Percentiles rank a stretch among this genome's conserved stretches.
Conservation (phyloP, 2,113 vertebrate species). For the Anolis carolinensis region DNA sequence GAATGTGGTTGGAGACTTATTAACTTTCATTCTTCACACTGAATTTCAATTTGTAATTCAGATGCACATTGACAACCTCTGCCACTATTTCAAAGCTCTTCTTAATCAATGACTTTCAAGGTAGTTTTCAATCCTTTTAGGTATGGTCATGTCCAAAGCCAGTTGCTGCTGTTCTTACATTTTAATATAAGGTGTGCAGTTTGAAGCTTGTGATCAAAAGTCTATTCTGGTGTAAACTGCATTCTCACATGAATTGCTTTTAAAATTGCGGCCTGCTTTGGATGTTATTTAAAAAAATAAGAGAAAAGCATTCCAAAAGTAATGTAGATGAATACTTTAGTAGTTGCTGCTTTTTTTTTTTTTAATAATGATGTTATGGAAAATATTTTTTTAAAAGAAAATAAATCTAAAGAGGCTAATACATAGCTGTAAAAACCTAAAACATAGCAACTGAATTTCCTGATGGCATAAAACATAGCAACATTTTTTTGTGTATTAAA, state of each 20-base stretch:
- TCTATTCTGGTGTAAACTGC: not conserved
- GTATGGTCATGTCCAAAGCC: constrained; percentile 1
- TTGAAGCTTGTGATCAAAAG: constrained; percentile 15
- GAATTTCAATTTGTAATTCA: constrained; percentile 36
- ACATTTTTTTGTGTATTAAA: not conserved
- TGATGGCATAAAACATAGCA: not conserved
- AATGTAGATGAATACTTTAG: not conserved
- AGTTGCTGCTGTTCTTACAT: not conserved
- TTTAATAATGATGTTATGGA: not conserved
- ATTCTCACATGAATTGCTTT: not conserved
- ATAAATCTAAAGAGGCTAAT: not conserved
- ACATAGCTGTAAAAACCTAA: not conserved
- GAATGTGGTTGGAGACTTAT: constrained; percentile 21
- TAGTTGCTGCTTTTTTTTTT: not conserved
- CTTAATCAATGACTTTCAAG: constrained; percentile 42
- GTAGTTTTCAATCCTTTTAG: constrained; percentile 15
- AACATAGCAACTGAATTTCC: not conserved
- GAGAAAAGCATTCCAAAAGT: not conserved
- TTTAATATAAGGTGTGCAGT: not conserved
- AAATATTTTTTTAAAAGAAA: not conserved
- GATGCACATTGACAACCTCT: not conserved
- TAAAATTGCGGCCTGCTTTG: not conserved
- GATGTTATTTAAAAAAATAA: not conserved
- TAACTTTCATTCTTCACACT: constrained; percentile 22
- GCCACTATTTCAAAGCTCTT: constrained; percentile 30